These are phyloP conservation scores for Syngnathus rostellatus DNA, from an alignment of 2,797 vertebrate genomes.

Conservation along the genomic window DNA sequence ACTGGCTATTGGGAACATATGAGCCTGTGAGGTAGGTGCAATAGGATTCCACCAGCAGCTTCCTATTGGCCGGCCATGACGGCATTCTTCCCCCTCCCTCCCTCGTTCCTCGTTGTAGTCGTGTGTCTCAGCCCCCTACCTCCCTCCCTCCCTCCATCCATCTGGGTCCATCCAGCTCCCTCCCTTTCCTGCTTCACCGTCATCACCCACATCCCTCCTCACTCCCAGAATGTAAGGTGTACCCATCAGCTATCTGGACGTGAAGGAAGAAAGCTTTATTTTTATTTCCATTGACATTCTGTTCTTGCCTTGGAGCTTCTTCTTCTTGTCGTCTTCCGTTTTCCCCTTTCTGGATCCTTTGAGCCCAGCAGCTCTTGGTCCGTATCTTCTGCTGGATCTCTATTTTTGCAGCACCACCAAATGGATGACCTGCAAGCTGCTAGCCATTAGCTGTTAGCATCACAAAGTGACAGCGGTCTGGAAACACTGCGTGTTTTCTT, in stretches of 20 bases:
- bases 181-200: conserved; percentile 55
- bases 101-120: conserved; percentile 37
- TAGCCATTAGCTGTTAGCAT: conserved; percentile 53
- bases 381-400: conserved; percentile 30
- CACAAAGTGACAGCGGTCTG: conserved; percentile 34
- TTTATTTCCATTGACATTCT: conserved; percentile 4
- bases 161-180: conserved; percentile 65
- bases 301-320: conserved; percentile 24
- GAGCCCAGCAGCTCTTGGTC: conserved; percentile 29
- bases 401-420: conserved; percentile 58
- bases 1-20: conserved; percentile 35
- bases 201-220: conserved; percentile 68
- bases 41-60: conserved; percentile 66
- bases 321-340: conserved; percentile 32
- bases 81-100: conserved; percentile 63
- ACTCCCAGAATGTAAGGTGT: conserved; percentile 53
- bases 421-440: conserved; percentile 39
- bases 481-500: conserved; percentile 18
- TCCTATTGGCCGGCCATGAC: conserved; percentile 91
- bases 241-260: conserved; percentile 49
- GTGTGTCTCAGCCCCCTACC: conserved; percentile 29
- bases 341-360: conserved; percentile 41
- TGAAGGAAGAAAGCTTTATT: conserved; percentile 52
- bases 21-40: conserved; percentile 38
- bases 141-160: conserved; percentile 53